Conservation (phyloP, 2,888 invertebrate genomes). For the Calameuta filiformis region DNA sequence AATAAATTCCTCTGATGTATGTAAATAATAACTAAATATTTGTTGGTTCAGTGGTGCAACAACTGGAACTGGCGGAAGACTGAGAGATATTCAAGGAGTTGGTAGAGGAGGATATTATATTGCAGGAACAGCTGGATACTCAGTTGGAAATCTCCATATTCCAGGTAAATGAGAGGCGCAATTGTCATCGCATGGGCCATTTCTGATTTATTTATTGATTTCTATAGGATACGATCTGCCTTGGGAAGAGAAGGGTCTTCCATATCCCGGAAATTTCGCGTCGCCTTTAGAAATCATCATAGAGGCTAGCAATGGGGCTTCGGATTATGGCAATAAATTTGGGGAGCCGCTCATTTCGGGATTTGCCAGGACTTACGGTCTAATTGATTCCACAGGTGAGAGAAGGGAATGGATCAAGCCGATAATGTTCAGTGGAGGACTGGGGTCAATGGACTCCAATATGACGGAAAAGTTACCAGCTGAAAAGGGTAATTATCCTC, state of each 20-base stretch:
- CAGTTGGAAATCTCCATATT: constrained; percentile 91
- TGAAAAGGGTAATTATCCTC: constrained; percentile 70
- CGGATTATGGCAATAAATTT: constrained; percentile 99
- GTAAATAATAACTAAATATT: neutral
- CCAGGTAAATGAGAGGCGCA: constrained; percentile 72
- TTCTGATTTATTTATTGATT: neutral
- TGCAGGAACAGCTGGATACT: constrained; percentile 96
- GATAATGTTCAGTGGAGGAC: constrained; percentile 98
- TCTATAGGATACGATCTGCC: constrained; percentile 80
- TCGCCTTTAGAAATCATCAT: constrained; percentile 89
- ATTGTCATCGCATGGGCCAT: neutral
- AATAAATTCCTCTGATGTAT: neutral
- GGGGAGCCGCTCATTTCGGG: constrained; percentile 95
- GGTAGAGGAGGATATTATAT: constrained; percentile 94
- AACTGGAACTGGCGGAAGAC: constrained; percentile 96
- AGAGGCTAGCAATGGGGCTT: constrained; percentile 97
- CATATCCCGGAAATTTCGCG: constrained; percentile 92
- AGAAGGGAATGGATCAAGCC: constrained; percentile 96
- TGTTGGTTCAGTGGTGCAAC: constrained; percentile 84
- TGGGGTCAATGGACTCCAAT: constrained; percentile 87
- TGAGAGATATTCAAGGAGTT: constrained; percentile 94
- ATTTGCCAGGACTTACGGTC: constrained; percentile 91
- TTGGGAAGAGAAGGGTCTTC: constrained; percentile 79
- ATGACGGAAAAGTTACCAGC: constrained; percentile 85
- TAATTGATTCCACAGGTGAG: constrained; percentile 73